Evolutionary conservation across 2,797 vertebrate genomes (phyloP).

Genomic region (Enteromius viviparus): DNA sequence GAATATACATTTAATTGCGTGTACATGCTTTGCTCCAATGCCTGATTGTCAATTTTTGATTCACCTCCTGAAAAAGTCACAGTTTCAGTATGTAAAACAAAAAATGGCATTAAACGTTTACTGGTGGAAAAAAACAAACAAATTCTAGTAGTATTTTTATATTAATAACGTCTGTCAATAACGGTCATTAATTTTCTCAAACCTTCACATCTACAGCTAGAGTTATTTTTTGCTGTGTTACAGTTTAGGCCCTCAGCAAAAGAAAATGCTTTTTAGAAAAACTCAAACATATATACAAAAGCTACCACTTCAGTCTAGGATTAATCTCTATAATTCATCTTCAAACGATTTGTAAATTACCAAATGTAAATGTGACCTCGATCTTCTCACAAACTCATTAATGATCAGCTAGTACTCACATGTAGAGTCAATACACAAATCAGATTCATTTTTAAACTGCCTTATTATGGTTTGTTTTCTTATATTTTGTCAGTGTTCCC

Average conservation of each 20-base stretch:
- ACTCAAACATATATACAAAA: slow-evolving; percentile 44
- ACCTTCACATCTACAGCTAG: slow-evolving; percentile 39
- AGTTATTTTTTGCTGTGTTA: slow-evolving; percentile 33
- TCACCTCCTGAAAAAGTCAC: slow-evolving; percentile 27
- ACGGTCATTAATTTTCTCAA: slow-evolving; percentile 31
- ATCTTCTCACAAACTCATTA: slow-evolving; percentile 19
- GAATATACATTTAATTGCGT: background rate
- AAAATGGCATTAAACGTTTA: slow-evolving; percentile 19
- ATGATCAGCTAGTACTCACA: slow-evolving; percentile 16
- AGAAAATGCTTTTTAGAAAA: background rate
- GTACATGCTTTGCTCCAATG: slow-evolving; percentile 8
- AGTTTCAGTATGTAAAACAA: background rate
- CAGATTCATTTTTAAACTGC: background rate
- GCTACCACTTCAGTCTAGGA: slow-evolving; percentile 39
- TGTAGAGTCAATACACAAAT: slow-evolving; percentile 10
- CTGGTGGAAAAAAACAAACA: slow-evolving; percentile 12
- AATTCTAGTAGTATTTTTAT: slow-evolving; percentile 23
- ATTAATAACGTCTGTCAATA: slow-evolving; percentile 26
- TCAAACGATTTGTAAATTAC: slow-evolving; percentile 39
- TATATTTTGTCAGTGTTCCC: background rate
- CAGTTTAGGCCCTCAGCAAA: slow-evolving; percentile 31
- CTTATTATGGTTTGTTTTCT: too few species aligned
- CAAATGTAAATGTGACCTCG: slow-evolving; percentile 6
- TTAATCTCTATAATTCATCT: slow-evolving; percentile 44
- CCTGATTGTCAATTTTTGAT: slow-evolving; percentile 54